Evolutionary conservation across 2,888 invertebrate species (phyloP), one percentile per base, ranked within the genome.

Genomic region (Scelioninae gen. 1): DNA sequence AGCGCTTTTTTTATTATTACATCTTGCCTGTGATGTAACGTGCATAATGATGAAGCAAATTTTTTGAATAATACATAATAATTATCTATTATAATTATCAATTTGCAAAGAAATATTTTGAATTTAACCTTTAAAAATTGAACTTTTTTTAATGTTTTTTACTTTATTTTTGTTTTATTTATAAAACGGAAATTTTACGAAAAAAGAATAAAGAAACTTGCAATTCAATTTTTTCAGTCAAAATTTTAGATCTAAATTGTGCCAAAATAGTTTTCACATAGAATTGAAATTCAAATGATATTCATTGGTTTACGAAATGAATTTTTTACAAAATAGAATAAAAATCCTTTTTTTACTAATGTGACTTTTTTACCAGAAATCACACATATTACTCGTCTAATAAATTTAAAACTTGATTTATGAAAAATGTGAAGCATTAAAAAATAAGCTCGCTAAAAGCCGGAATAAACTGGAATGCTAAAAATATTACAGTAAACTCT

Each of bases 331-430:
- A 23, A 23, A 23, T 23, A 23, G 23, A 23, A 23, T 23, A 23
- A 23, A 53, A 49, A 11, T 49, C 11, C 2, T 9, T 10, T 7
- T 49, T 5, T n/a, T 31, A 56, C 11, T 38, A 16, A 8, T 6
- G 1, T 34, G 34, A 47, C 1, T 43, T n/a, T 3, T 43, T 43
- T 23, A 23, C 1, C 23, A 47, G 15, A 53, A 58, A 40, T 58
- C 58, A n/a, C 23, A 23, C 40, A 58, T 11, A 38, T 11, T 45
- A 29, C 13, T 0, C 11, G 32, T 13, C 13, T 32, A 62, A 62
- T 45, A 62, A 45, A 62, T 40, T 65, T 16, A 31, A 55, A 43
- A 66, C 66, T 66, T 55, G 68, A 68, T 51, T 68, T 56, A 68
- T 56, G 49, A 58, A 69, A 69, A 69, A 66, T 55, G 31, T 29